Evolutionary conservation across 2,888 invertebrate species (phyloP), one percentile per base, ranked within the genome.

Genomic region (Globia sparganii): DNA sequence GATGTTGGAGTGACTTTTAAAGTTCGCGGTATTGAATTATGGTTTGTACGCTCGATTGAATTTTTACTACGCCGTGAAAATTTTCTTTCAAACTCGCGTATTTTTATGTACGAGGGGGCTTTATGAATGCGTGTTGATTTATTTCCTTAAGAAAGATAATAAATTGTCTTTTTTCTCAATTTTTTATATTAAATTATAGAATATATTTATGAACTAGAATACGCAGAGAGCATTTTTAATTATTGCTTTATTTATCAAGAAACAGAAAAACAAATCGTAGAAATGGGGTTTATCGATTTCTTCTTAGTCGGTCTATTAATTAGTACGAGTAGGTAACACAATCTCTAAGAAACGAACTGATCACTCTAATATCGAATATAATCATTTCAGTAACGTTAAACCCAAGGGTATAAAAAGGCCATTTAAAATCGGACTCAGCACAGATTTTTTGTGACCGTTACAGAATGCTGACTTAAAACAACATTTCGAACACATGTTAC

Each of bases 21-120:
- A 94, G 93, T 94, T 94, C 86, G 85, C 88, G 87, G 88, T 90
- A 93, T 94, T 94, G 93, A 95, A 93, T 95, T 95, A 95, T 93
- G 92, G 90, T 90, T 88, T 87, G 88, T 87, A 78, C 91, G 91
- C 91, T 90, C 94, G 93, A 95, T 95, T 94, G 91, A 91, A 90
- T 93, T 93, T 91, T 90, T 80, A 87, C 87, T 77, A 83, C 70
- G 73, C 82, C 84, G 84, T 87, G 85, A 87, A 86, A 87, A 81
- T 81, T 81, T 87, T 78, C 75, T 85, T 85, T 80, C 65, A 75
- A 82, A 83, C 73, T 79, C 79, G 28, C 53, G 58, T 43, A 69
- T 59, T 79, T 83, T 77, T 81, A 75, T 79, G 61, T 83, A 34
- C 68, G n/a, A n/a, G 25, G 37, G 13, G 37, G 67, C 34, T 67